Evolutionary conservation across 2,797 vertebrate species (phyloP), one percentile per base, ranked within the genome.

Genomic region (Sphenodon punctatus): DNA sequence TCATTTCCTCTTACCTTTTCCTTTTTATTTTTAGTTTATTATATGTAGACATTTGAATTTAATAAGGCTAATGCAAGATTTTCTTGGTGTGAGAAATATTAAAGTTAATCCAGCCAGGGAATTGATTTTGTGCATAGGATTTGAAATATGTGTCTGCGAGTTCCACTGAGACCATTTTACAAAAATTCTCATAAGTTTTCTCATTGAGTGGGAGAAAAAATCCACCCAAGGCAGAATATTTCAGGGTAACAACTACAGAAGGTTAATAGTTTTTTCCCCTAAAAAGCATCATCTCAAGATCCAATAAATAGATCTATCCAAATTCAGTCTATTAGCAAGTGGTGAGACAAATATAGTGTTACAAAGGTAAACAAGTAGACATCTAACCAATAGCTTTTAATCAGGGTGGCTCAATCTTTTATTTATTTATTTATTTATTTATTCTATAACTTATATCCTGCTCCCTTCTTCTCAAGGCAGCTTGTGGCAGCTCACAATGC

Each of bases 21-120:
- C 27, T 76, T 16, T 39, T 76, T 87, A 82, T 83, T 93, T 93
- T 92, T 49, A 25, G 77, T 65, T 92, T 88, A 95, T 94, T 91
- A 76, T 89, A 85, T 71, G 67, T 75, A 89, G 76, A 85, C 51
- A 70, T 74, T 84, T 93, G 64, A 92, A 88, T 95, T 94, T 94
- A 92, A 94, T 94, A 91, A 78, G 74, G 85, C 88, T 93, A 91
- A 94, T 87, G 61, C 72, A 92, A 90, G 85, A 68, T 86, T 43
- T 83, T 93, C 80, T 93, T 83, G 88, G 67, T 17, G 51, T 77
- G 86, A 78, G 86, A 92, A 91, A 95, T 95, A 94, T 84, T 95
- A 93, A 91, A 91, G 77, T 95, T 95, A 95, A 95, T 94, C 89
- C 89, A 92, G 79, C 36, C 68, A 88, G 86, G 88, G 89, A 95